Evolutionary conservation across 2,888 invertebrate genomes (phyloP), one percentile per base, ranked within the genome.

Genomic region (Antitype chi): DNA sequence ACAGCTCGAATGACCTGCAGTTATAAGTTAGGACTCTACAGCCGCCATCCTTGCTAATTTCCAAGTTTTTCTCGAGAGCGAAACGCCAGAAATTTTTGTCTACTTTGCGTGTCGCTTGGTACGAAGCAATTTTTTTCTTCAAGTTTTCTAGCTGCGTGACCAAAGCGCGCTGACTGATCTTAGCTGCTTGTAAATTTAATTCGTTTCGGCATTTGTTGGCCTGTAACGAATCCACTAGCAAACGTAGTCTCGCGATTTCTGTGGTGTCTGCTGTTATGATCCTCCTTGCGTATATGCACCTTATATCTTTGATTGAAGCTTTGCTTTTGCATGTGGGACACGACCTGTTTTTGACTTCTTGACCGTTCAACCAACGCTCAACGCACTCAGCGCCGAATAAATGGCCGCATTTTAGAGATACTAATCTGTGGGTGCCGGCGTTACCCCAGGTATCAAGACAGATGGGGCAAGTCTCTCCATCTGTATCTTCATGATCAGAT

Each of bases 351-450:
- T 96, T 97, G 0, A 95, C 93, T 1, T 93, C 85, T 78, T 95
- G 97, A 80, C 93, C 97, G 71, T 95, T 96, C 9, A 99, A 93
- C 99, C 99, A 99, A 55, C 97, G 97, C 71, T 97, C 95, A 15
- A 99, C 98, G 91, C 99, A 99, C 28, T 97, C 97, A 0, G 97
- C 95, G 0, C 99, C 99, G 94, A 99, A 99, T 13, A 99, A 94
- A 94, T 99, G 99, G 0, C 99, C 99, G 93, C 99, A 99, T 90
- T 98, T 98, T 15, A 99, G 94, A 0, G 98, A 98, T n/a, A 98
- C 98, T 5, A 99, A 95, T 72, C 99, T 97, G 93, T 99, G 99
- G 0, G 97, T 97, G 0, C 99, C 99, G 0, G 98, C 97, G 91
- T 98, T 98, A 7, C 98, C 98, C 98, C 99, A 99, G 5, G 97